phyloP scores from a whole-genome alignment of 2,888 invertebrate species.

The Megamerina dolium region DNA sequence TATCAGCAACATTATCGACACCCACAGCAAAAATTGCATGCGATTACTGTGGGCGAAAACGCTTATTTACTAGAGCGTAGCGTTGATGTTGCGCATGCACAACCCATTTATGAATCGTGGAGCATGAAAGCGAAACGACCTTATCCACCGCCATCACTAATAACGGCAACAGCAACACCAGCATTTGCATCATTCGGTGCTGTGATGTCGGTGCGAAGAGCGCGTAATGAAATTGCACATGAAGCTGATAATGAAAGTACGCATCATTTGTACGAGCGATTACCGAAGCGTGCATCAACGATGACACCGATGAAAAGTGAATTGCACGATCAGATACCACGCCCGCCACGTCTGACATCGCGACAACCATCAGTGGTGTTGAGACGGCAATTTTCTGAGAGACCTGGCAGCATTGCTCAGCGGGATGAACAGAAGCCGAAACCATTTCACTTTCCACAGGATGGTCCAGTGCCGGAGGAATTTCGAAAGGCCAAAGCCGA shows the following conservation, averaged over 20 bases:
- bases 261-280: constrained; percentile 37
- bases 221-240: not conserved
- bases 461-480: constrained; percentile 42
- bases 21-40: constrained; percentile 29
- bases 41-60: constrained; percentile 33
- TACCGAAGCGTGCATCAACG: constrained; percentile 39
- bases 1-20: constrained; percentile 18
- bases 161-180: constrained; percentile 12
- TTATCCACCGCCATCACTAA: constrained; percentile 21
- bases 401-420: constrained; percentile 16
- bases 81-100: constrained; percentile 30
- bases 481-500: constrained; percentile 33
- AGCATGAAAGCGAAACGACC: constrained; percentile 47
- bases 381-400: constrained; percentile 33
- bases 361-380: constrained; percentile 30
- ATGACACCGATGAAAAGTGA: constrained; percentile 37
- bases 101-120: constrained; percentile 44
- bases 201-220: not conserved
- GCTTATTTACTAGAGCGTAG: constrained; percentile 45
- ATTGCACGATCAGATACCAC: constrained; percentile 37
- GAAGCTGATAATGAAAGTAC: constrained; percentile 2
- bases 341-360: constrained; percentile 37
- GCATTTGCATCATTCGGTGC: constrained; percentile 7
- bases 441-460: constrained; percentile 45
- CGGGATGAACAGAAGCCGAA: constrained; percentile 38